Evolutionary conservation across 2,888 invertebrate species (phyloP), one percentile per base, ranked within the genome.

Genomic region (Notocelia uddmanniana): DNA sequence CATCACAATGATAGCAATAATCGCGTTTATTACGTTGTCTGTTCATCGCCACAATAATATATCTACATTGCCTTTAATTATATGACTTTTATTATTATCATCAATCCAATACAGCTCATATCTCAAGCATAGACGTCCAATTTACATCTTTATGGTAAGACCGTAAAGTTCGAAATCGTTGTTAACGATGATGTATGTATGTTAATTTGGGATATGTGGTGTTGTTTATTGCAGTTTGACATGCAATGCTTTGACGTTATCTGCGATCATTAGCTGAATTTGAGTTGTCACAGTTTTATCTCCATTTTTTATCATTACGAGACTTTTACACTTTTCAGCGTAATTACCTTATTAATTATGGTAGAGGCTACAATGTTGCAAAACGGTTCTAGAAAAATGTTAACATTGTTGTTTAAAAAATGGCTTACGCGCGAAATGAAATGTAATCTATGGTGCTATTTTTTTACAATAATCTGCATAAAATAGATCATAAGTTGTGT

Each of bases 31-130:
- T 85, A 83, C 80, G 77, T 77, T 75, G 74, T 74, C 74, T 75
- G 74, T 73, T 82, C 80, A 81, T 78, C 85, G 81, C 82, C 83
- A 81, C 68, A 81, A 83, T 85, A 82, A 83, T 85, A 83, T 81
- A 84, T 83, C 84, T 85, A 83, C 81, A 88, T 85, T 83, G 82
- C 81, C 81, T 81, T 79, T 87, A 88, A 88, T 88, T 87, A 86
- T 83, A 87, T 81, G 81, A 83, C 81, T 86, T 83, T 82, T 81
- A 83, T 79, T 71, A 62, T 54, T 59, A 15, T 15, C 64, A 18
- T 21, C 10, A 15, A 34, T 6, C 62, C 74, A 71, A 73, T 76
- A 74, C 73, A 67, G 69, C 68, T 59, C 71, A 75, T 66, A 73
- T 67, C 70, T 5, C 74, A 76, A 73, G 68, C 11, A 31, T 26